These are phyloP conservation scores for Drosophila silvestris DNA, from an alignment of 2,888 invertebrate species.

Conservation along the genomic window DNA sequence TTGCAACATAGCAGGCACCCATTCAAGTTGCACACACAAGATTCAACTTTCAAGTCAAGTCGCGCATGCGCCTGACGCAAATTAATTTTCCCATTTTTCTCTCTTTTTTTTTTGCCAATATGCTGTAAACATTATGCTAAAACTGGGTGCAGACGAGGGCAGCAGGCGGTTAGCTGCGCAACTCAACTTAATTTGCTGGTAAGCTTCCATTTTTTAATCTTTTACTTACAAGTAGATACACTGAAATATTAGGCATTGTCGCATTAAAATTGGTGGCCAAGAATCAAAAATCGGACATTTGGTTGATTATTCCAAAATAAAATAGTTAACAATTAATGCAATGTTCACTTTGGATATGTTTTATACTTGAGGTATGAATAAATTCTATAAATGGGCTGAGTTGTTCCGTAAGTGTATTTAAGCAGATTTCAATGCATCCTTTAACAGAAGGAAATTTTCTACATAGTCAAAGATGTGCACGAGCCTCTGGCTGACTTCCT, in stretches of 20 bases:
- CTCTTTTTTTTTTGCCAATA: conserved; percentile 25
- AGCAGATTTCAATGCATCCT: conserved; percentile 2
- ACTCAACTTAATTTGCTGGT: conserved; percentile 61
- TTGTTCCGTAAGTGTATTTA: conserved; percentile 7
- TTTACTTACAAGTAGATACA: conserved; percentile 12
- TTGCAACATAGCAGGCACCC: conserved; percentile 43
- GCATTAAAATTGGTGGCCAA: neutral
- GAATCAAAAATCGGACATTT: neutral
- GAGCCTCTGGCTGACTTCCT: neutral
- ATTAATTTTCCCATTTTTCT: conserved; percentile 68
- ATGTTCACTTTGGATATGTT: neutral
- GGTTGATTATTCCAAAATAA: neutral
- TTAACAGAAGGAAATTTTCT: conserved; percentile 36
- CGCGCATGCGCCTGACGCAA: conserved; percentile 77
- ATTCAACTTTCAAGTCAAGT: conserved; percentile 64
- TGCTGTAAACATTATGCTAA: conserved; percentile 66
- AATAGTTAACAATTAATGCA: neutral
- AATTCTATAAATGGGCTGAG: neutral
- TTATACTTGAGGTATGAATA: neutral
- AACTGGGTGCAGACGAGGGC: conserved; percentile 22
- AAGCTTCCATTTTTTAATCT: conserved; percentile 46
- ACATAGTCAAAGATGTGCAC: conserved; percentile 42
- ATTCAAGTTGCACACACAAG: conserved; percentile 40
- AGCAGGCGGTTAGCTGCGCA: conserved; percentile 15
- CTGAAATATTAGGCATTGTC: neutral